A percentile compares a stretch with the other conserved stretches of the same genome.
These are phyloP conservation scores for Puffinus mauretanicus DNA, from an alignment of 2,113 vertebrate genomes.

Conservation along the genomic window DNA sequence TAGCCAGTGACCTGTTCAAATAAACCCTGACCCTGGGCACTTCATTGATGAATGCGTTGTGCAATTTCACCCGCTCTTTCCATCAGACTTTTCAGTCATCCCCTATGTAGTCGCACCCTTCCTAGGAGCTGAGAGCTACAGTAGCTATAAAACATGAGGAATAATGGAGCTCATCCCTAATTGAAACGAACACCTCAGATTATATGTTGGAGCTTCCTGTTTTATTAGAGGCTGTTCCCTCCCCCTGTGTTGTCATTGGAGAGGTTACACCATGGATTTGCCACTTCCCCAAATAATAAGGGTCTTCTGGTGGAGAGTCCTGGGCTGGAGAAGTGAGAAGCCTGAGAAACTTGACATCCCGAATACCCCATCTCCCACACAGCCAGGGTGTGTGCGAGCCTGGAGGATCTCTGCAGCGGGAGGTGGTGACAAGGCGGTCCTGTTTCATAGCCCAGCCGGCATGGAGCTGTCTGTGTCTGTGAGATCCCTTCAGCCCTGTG, in stretches of 20 bases:
- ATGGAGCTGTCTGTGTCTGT: neutral
- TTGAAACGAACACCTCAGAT: constrained; percentile 1
- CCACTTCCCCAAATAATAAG: neutral
- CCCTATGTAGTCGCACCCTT: neutral
- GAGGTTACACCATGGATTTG: neutral
- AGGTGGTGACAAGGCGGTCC: neutral
- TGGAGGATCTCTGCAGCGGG: neutral
- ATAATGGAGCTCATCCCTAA: neutral
- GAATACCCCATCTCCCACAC: neutral
- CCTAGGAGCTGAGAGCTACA: neutral
- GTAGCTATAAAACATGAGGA: neutral
- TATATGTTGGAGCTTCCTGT: neutral
- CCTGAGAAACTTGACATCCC: neutral
- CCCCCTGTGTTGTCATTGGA: neutral
- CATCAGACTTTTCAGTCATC: neutral
- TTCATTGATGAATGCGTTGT: neutral
- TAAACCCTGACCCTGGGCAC: neutral
- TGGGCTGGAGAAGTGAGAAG: neutral
- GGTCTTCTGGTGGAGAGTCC: neutral
- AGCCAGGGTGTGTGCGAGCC: neutral
- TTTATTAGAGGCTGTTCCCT: neutral
- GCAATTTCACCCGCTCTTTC: neutral
- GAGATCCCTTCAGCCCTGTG: neutral
- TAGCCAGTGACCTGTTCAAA: neutral
- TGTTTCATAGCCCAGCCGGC: neutral